These are phyloP conservation scores for Sebastes goodei DNA, from an alignment of 2,797 vertebrate genomes.

Conservation along the genomic window DNA sequence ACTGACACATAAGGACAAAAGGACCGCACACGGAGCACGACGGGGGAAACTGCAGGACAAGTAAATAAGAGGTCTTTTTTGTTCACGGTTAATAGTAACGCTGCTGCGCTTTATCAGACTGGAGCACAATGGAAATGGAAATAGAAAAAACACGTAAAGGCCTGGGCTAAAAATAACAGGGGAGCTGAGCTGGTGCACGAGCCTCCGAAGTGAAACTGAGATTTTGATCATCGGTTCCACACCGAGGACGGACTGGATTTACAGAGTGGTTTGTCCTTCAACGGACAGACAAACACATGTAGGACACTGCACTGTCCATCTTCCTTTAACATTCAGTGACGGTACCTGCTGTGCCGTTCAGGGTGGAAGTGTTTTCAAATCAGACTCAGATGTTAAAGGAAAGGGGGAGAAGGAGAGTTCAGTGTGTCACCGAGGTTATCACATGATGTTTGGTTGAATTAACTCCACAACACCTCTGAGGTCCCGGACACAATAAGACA, in stretches of 20 bases:
- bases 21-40: not conserved
- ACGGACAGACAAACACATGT: not conserved
- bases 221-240: slow-evolving; percentile 20
- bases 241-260: not conserved
- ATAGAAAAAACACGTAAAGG: not conserved
- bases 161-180: slow-evolving; percentile 46
- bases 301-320: not conserved
- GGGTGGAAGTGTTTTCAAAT: not conserved
- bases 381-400: not conserved
- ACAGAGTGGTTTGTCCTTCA: not conserved
- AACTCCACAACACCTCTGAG: not conserved
- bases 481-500: not conserved
- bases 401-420: not conserved
- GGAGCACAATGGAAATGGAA: slow-evolving; percentile 25
- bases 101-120: slow-evolving; percentile 7
- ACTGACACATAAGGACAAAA: slow-evolving; percentile 10
- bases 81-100: not conserved
- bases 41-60: not conserved
- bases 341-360: rapidly evolving
- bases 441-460: not conserved
- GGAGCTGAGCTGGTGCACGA: slow-evolving; percentile 8
- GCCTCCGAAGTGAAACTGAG: not conserved
- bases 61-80: not conserved
- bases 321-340: not conserved
- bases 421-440: not conserved